Conservation (phyloP, 2,113 vertebrate genomes). For the Hemiprocne comata region DNA sequence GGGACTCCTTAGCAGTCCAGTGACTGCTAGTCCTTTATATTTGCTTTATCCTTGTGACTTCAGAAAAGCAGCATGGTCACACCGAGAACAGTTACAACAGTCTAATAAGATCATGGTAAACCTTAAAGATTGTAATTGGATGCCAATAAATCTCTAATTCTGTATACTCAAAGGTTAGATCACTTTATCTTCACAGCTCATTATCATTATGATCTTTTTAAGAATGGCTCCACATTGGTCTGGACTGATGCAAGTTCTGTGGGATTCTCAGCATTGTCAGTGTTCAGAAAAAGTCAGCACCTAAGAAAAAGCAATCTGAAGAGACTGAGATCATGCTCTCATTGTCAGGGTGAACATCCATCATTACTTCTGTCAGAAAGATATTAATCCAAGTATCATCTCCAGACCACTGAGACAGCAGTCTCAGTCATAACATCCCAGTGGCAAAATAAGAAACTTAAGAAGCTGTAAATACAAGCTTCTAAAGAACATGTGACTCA, state of each 20-base stretch:
- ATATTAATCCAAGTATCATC: neutral
- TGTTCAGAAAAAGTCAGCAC: neutral
- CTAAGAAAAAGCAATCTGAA: neutral
- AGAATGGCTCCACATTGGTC: neutral
- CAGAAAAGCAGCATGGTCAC: neutral
- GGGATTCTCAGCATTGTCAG: neutral
- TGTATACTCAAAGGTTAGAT: neutral
- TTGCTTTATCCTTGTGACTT: neutral
- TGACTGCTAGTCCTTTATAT: neutral
- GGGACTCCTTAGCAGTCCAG: neutral
- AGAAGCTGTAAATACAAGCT: conserved; percentile 10
- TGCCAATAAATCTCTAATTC: neutral
- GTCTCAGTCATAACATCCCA: conserved; percentile 33
- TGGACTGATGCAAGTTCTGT: fast-evolving
- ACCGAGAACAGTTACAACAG: neutral
- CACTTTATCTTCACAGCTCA: neutral
- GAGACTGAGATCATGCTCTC: neutral
- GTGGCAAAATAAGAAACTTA: conserved; percentile 30
- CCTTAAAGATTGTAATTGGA: neutral
- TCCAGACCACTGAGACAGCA: neutral
- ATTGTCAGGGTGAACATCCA: neutral
- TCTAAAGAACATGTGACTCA: conserved; percentile 53
- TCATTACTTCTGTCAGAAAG: neutral
- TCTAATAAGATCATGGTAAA: neutral
- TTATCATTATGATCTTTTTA: neutral